Evolutionary conservation across 2,113 vertebrate genomes (phyloP).

Genomic region (Pseudolaguvia tuberculata): DNA sequence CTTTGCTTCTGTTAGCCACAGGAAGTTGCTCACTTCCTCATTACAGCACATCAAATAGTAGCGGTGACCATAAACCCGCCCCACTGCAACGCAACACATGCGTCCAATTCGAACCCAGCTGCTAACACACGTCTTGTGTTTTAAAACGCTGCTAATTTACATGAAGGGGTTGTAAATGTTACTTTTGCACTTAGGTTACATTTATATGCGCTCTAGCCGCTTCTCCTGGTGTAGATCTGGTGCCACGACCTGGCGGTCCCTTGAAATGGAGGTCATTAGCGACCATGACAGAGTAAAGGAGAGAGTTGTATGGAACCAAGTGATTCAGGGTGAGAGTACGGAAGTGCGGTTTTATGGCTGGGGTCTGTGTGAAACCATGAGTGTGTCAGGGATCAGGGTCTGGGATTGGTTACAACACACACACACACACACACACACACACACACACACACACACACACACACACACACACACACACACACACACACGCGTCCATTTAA

Average conservation of each 20-base stretch:
- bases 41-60: slow-evolving; percentile 83
- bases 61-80: slow-evolving; percentile 82
- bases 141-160: slow-evolving; percentile 43
- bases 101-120: slow-evolving; percentile 79
- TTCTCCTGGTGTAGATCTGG: slow-evolving; percentile 5
- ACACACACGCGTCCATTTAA: background rate
- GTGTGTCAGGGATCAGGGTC: slow-evolving; percentile 48
- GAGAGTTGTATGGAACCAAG: slow-evolving; percentile 58
- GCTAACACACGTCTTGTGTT: slow-evolving; percentile 64
- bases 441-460: too few species aligned
- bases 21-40: slow-evolving; percentile 87
- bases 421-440: too few species aligned
- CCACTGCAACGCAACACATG: slow-evolving; percentile 79
- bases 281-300: slow-evolving; percentile 10
- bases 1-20: slow-evolving; percentile 53
- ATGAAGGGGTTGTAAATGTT: slow-evolving; percentile 29
- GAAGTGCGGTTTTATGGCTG: slow-evolving; percentile 54
- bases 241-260: slow-evolving; percentile 14
- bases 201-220: slow-evolving; percentile 1
- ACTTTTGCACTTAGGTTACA: slow-evolving; percentile 19
- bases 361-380: slow-evolving; percentile 55
- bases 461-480: too few species aligned
- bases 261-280: slow-evolving; percentile 16
- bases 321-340: slow-evolving; percentile 46
- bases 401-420: slow-evolving; percentile 44